Evolutionary conservation across 1,140 invertebrate species (phyloP).

Genomic region (Ridgeia piscesae): DNA sequence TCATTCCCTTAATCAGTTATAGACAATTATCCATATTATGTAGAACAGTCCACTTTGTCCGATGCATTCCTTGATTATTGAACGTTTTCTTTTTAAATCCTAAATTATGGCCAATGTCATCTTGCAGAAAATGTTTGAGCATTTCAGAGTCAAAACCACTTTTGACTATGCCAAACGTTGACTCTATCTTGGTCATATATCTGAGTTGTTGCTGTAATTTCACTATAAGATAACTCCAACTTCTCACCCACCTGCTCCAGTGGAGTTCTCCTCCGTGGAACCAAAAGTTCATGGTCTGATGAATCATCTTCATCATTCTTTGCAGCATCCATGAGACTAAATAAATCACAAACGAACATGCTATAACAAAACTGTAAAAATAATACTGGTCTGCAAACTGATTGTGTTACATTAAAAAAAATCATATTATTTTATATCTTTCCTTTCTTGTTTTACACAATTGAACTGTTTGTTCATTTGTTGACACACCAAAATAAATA

Average conservation of each 20-base stretch:
- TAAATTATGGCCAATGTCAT: neutral
- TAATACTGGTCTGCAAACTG: too few relatives aligned
- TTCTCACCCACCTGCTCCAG: slow-evolving; percentile 54
- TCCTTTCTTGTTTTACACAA: too few relatives aligned
- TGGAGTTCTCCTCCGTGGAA: slow-evolving; percentile 36
- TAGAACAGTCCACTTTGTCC: neutral
- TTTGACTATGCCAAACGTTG: neutral
- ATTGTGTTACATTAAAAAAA: neutral
- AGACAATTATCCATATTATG: neutral
- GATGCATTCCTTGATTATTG: neutral
- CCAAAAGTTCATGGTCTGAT: neutral
- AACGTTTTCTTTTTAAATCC: neutral
- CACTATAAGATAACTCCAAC: neutral
- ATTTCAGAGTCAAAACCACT: neutral
- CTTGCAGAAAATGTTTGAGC: neutral
- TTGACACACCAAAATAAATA: too few relatives aligned
- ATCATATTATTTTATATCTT: neutral
- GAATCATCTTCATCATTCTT: slow-evolving; percentile 38
- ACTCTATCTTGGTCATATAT: neutral
- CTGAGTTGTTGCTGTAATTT: neutral
- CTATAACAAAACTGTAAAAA: neutral
- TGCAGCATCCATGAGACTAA: slow-evolving; percentile 38
- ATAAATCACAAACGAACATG: neutral
- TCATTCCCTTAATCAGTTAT: neutral
- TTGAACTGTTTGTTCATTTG: too few relatives aligned